These are phyloP conservation scores for Scomber japonicus DNA, from an alignment of 2,113 vertebrate genomes.

Conservation along the genomic window DNA sequence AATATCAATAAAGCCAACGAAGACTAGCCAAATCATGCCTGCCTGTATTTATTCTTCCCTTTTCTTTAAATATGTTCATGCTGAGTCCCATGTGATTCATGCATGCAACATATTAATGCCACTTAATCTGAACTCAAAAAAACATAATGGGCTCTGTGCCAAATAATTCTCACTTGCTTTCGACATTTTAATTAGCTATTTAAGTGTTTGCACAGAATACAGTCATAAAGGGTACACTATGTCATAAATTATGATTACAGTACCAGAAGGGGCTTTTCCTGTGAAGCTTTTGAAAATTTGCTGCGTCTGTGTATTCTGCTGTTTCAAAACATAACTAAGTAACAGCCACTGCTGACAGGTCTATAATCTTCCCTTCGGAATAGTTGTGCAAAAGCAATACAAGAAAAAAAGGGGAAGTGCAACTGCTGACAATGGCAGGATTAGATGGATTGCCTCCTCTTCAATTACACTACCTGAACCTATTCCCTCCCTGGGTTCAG, in stretches of 20 bases:
- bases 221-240: slow-evolving; percentile 45
- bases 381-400: slow-evolving; percentile 13
- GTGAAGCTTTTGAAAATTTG: slow-evolving; percentile 21
- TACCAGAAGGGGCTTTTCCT: slow-evolving; percentile 11
- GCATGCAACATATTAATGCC: too few relatives aligned
- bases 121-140: slow-evolving; percentile 38
- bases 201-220: slow-evolving; percentile 48
- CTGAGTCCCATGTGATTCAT: too few relatives aligned
- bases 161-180: slow-evolving; percentile 30
- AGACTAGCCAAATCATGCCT: too few relatives aligned
- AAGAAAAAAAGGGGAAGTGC: slow-evolving; percentile 13
- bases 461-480: slow-evolving; percentile 62
- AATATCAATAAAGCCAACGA: too few relatives aligned
- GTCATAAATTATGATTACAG: slow-evolving; percentile 58
- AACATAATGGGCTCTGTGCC: slow-evolving; percentile 31
- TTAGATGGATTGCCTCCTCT: slow-evolving; percentile 59
- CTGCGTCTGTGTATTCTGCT: slow-evolving; percentile 46
- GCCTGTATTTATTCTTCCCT: too few relatives aligned
- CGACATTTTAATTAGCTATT: slow-evolving; percentile 62
- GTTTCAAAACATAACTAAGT: slow-evolving; percentile 60
- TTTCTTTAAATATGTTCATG: too few relatives aligned
- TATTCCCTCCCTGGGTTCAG: slow-evolving; percentile 31
- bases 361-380: slow-evolving; percentile 53
- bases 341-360: slow-evolving; percentile 49
- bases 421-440: slow-evolving; percentile 60